These are phyloP conservation scores for Thalassaphorura encarpata DNA, from an alignment of 1,140 invertebrate species.

Conservation along the genomic window DNA sequence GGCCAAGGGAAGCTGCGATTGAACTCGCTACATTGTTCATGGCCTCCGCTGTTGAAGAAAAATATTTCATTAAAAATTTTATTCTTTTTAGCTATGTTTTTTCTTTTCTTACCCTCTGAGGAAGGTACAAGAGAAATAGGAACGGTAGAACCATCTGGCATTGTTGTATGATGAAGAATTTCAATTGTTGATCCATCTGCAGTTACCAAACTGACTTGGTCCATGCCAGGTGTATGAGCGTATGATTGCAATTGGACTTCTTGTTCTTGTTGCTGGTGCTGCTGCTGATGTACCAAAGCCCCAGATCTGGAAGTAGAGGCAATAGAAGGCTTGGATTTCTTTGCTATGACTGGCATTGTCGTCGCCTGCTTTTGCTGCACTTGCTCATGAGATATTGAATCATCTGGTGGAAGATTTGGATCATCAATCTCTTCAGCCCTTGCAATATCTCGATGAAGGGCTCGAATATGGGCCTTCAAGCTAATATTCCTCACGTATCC, in stretches of 20 bases:
- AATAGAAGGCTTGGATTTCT: too few species aligned
- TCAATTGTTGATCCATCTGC: too few species aligned
- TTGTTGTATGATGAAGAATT: too few species aligned
- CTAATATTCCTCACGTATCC: conserved; percentile 51
- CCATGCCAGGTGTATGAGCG: too few species aligned
- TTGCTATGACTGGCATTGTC: not conserved
- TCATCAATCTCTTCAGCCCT: conserved; percentile 32
- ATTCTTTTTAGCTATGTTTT: not conserved
- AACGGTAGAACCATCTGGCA: conserved; percentile 9
- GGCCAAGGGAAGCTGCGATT: conserved; percentile 49
- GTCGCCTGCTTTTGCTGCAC: not conserved
- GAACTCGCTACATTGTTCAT: conserved; percentile 45
- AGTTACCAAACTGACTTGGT: too few species aligned
- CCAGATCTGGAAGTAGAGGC: conserved; percentile 31
- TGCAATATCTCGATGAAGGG: conserved; percentile 47
- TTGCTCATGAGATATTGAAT: not conserved
- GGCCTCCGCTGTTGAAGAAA: conserved; percentile 45
- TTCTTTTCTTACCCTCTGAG: conserved; percentile 20
- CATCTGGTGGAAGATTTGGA: conserved; percentile 22
- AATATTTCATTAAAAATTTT: conserved; percentile 33
- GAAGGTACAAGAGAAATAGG: conserved; percentile 24
- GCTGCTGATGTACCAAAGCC: conserved; percentile 29
- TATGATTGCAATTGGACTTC: too few species aligned
- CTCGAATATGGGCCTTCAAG: conserved; percentile 53
- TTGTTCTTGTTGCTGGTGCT: conserved; percentile 8